Evolutionary conservation across 2,888 invertebrate species (phyloP).

Genomic region (Empis stercorea): DNA sequence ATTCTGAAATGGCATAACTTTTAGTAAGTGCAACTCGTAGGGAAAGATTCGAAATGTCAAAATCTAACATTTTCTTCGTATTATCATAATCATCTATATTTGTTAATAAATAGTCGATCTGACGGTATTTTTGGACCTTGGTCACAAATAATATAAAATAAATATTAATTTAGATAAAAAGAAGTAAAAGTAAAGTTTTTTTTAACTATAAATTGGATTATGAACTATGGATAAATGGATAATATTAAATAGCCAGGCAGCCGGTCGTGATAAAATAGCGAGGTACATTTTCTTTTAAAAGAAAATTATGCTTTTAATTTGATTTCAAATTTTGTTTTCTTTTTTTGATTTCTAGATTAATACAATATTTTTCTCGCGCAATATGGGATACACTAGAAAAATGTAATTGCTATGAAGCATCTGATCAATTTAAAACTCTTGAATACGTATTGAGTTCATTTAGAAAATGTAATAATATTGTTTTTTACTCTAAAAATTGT

Average conservation of each 20-base stretch:
- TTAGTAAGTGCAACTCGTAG: too few species aligned
- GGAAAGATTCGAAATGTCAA: too few species aligned
- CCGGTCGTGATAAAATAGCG: conserved; percentile 34
- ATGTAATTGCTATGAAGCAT: conserved; percentile 43
- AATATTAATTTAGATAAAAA: too few species aligned
- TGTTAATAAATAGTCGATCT: too few species aligned
- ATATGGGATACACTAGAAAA: conserved; percentile 63
- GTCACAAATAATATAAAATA: too few species aligned
- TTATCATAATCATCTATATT: too few species aligned
- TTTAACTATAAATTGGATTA: neutral
- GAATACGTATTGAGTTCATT: conserved; percentile 76
- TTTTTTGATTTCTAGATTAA: conserved; percentile 44
- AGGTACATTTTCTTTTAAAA: conserved; percentile 23
- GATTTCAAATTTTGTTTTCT: neutral
- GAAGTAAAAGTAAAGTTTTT: neutral
- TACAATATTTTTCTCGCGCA: conserved; percentile 70
- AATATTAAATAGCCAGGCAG: conserved; percentile 29
- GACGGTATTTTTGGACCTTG: too few species aligned
- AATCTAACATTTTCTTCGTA: too few species aligned
- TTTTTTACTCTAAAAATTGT: neutral
- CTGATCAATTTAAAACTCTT: conserved; percentile 64
- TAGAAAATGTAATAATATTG: conserved; percentile 58
- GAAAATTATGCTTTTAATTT: too few species aligned
- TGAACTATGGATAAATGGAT: conserved; percentile 29
- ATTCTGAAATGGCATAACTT: too few species aligned